phyloP scores from a whole-genome alignment of 2,797 vertebrate genomes.

The Syncerus caffer region DNA sequence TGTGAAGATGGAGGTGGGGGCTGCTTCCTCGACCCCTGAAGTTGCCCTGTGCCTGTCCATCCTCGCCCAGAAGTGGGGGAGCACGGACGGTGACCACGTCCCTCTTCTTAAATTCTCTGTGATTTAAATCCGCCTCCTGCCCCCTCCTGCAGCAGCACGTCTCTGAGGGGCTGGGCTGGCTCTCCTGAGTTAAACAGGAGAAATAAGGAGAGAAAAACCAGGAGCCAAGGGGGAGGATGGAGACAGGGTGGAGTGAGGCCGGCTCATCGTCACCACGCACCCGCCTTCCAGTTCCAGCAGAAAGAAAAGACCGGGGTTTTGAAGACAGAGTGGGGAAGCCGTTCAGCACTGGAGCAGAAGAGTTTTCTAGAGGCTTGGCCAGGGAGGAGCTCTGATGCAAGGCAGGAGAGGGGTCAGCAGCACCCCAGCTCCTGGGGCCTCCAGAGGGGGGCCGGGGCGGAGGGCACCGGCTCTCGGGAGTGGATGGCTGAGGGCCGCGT shows the following conservation, averaged over 20 bases:
- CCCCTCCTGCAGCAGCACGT: neutral
- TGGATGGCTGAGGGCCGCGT: neutral
- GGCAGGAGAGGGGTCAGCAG: neutral
- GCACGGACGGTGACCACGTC: fast-evolving
- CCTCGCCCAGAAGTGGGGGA: neutral
- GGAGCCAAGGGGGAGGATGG: neutral
- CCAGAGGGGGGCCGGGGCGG: neutral
- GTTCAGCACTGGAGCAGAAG: neutral
- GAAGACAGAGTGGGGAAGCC: neutral
- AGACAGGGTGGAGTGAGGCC: fast-evolving
- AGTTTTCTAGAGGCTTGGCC: neutral
- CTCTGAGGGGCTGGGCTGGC: neutral
- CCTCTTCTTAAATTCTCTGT: neutral
- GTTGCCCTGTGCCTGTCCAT: neutral
- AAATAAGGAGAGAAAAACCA: neutral
- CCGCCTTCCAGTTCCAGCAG: fast-evolving
- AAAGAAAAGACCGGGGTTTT: neutral
- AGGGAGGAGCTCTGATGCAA: neutral
- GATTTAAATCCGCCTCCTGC: neutral
- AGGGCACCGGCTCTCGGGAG: neutral
- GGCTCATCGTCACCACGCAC: fast-evolving
- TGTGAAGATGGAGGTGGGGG: neutral
- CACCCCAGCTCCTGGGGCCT: fast-evolving
- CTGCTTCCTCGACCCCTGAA: neutral
- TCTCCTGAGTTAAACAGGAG: conserved; percentile 18